Evolutionary conservation across 1,140 invertebrate species (phyloP).

Genomic region (Heliconius hewitsoni): DNA sequence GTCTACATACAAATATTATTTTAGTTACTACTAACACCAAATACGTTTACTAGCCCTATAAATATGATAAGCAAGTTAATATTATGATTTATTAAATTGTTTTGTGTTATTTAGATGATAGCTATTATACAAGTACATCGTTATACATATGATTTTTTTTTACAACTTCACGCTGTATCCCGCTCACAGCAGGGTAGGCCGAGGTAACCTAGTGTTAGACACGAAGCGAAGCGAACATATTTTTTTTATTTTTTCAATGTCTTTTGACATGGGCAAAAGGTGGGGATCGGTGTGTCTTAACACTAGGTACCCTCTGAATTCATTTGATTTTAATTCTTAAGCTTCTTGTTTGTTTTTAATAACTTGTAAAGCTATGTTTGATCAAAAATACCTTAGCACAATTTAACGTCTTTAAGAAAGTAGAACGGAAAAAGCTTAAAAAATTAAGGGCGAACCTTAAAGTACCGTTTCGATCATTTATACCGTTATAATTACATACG

Average conservation of each 20-base stretch:
- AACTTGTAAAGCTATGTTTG: not conserved
- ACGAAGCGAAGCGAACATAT: no score
- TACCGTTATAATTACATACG: conserved; percentile 3
- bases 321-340: no score
- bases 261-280: no score
- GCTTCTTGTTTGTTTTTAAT: not conserved
- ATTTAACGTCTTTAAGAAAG: not conserved
- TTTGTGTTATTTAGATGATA: no score
- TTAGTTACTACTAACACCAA: not conserved
- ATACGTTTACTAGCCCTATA: not conserved
- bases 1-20: conserved; percentile 4
- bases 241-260: no score
- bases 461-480: not conserved
- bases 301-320: no score
- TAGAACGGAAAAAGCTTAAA: conserved; percentile 1
- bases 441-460: conserved; percentile 8
- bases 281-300: no score
- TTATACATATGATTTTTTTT: no score
- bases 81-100: not conserved
- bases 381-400: not conserved
- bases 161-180: no score
- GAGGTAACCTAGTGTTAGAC: no score
- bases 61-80: not conserved
- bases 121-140: no score
- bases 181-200: no score